Percentiles rank a stretch among this genome's conserved stretches.
phyloP scores from a whole-genome alignment of 2,888 invertebrate species.

The Chaitophorus viminalis region DNA sequence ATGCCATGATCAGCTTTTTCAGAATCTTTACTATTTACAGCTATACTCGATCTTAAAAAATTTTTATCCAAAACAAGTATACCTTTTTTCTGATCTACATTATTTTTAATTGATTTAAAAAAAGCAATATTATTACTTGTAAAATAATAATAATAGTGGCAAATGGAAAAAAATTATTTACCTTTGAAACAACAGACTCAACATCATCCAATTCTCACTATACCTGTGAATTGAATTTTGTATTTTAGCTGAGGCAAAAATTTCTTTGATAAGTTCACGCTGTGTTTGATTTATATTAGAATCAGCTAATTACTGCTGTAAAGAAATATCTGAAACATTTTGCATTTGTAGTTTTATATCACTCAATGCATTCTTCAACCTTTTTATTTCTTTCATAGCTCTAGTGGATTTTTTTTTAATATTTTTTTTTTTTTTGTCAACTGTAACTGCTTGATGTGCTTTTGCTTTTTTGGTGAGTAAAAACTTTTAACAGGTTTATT shows the following conservation, averaged over 20 bases:
- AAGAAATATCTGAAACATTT: conserved; percentile 6
- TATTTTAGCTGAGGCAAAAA: conserved; percentile 23
- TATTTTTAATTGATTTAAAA: too few relatives aligned
- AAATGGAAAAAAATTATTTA: conserved; percentile 3
- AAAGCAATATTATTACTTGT: too few relatives aligned
- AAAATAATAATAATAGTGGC: not conserved
- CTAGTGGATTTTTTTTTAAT: not conserved
- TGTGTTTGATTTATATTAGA: not conserved
- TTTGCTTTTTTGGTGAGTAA: not conserved
- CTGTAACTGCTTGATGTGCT: too few relatives aligned
- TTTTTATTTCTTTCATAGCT: not conserved
- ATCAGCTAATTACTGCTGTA: not conserved
- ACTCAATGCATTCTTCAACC: conserved; percentile 18
- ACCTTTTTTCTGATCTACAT: conserved; percentile 6
- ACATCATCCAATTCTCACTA: conserved; percentile 2
- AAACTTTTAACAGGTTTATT: not conserved
- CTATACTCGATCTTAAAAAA: conserved; percentile 16
- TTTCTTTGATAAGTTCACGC: conserved; percentile 4
- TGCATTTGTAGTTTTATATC: not conserved
- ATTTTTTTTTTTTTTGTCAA: conserved; percentile 25
- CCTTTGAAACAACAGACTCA: conserved; percentile 12
- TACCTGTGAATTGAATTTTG: not conserved
- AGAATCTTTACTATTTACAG: conserved; percentile 5
- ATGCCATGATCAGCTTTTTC: too few relatives aligned
- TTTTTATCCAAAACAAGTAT: not conserved